phyloP scores from a whole-genome alignment of 2,888 invertebrate genomes.

The Philonicus albiceps region DNA sequence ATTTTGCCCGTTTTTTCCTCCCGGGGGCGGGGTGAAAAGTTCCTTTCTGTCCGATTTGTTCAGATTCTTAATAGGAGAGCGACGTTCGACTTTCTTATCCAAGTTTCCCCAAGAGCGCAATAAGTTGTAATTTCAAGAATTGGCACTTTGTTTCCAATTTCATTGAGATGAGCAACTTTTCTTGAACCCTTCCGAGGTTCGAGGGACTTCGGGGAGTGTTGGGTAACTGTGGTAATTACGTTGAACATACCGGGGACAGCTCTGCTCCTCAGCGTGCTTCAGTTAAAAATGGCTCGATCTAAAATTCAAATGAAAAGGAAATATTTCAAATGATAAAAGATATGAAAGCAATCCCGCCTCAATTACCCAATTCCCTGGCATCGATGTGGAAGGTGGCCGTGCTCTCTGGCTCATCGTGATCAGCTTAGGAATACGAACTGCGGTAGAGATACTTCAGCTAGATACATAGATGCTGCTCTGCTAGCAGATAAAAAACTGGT shows the following conservation, averaged over 20 bases:
- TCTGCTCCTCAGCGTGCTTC: neutral
- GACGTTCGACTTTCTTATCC: neutral
- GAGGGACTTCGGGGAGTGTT: neutral
- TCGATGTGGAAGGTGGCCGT: conserved; percentile 4
- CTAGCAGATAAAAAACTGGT: conserved; percentile 17
- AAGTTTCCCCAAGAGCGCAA: neutral
- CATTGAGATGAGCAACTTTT: neutral
- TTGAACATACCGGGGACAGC: neutral
- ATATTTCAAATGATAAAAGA: conserved; percentile 27
- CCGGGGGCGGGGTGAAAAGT: neutral
- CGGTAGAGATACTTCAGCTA: neutral
- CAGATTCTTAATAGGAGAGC: neutral
- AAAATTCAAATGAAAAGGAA: conserved; percentile 30
- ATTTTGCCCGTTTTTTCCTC: neutral
- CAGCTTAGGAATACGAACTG: neutral
- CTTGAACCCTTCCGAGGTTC: neutral
- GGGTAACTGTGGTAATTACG: neutral
- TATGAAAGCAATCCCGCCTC: conserved; percentile 28
- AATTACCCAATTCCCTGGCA: conserved; percentile 13
- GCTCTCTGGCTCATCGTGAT: neutral
- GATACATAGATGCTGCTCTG: neutral
- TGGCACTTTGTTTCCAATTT: neutral
- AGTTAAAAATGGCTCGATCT: conserved; percentile 1
- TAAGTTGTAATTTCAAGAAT: neutral
- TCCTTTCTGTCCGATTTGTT: neutral